These are phyloP conservation scores for Cosmorhoe ocellata DNA, from an alignment of 2,888 invertebrate genomes.

Conservation along the genomic window DNA sequence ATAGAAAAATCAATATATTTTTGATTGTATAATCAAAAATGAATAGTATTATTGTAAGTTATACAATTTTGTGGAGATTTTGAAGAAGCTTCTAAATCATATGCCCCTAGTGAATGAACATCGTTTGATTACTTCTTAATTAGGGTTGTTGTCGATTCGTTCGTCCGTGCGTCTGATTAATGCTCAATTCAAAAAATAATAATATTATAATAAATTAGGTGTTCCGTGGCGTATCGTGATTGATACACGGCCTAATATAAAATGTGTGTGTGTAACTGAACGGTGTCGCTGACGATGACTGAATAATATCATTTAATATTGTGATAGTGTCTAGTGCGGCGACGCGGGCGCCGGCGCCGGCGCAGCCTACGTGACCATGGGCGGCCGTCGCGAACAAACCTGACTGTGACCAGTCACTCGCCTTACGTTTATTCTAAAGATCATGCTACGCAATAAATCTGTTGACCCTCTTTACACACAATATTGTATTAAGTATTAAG, in stretches of 20 bases:
- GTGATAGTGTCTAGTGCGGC: constrained; percentile 40
- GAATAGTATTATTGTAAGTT: constrained; percentile 64
- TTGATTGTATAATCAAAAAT: constrained; percentile 53
- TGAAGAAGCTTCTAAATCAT: constrained; percentile 73
- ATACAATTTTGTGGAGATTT: constrained; percentile 67
- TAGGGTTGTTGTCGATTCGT: constrained; percentile 75
- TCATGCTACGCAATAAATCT: constrained; percentile 38
- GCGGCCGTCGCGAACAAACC: constrained; percentile 34
- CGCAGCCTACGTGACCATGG: constrained; percentile 34
- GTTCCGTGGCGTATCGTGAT: constrained; percentile 60
- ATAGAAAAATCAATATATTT: constrained; percentile 56
- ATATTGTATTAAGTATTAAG: constrained; percentile 35
- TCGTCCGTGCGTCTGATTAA: constrained; percentile 75
- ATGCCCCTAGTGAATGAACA: constrained; percentile 61
- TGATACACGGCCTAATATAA: constrained; percentile 64
- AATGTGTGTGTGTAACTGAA: constrained; percentile 41
- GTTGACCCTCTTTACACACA: constrained; percentile 37
- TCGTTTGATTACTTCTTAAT: constrained; percentile 50
- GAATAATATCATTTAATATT: constrained; percentile 48
- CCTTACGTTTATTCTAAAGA: constrained; percentile 39
- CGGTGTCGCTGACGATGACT: constrained; percentile 44
- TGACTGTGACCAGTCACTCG: constrained; percentile 34
- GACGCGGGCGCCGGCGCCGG: constrained; percentile 6
- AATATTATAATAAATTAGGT: constrained; percentile 59
- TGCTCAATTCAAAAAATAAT: constrained; percentile 67